Percentiles rank a stretch among this genome's conserved stretches.
Evolutionary conservation across 1,140 invertebrate genomes (phyloP).

Genomic region (Panulirus ornatus): DNA sequence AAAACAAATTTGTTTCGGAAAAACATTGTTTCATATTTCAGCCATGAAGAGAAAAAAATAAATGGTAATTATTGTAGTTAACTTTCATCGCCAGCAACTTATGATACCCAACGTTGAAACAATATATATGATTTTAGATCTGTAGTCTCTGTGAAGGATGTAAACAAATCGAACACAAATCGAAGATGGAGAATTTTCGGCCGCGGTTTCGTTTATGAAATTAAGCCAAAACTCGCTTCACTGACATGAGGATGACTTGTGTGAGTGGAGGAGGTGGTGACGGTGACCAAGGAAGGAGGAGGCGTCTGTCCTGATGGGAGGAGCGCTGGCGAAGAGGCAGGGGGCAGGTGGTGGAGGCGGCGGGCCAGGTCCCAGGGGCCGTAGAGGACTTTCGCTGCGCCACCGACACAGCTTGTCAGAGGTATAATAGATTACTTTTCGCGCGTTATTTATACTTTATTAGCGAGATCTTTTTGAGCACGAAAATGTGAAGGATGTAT

Average conservation of each 20-base stretch:
- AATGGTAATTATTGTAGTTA: too few relatives aligned
- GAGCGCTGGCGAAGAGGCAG: conserved; percentile 52
- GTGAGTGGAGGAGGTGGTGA: conserved; percentile 49
- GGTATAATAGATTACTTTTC: too few relatives aligned
- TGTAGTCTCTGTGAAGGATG: conserved; percentile 23
- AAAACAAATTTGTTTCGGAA: too few relatives aligned
- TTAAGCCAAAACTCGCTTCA: conserved; percentile 2
- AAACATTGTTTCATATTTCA: too few relatives aligned
- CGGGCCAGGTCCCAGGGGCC: conserved; percentile 15
- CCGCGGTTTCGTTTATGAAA: conserved; percentile 17
- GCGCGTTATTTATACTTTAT: too few relatives aligned
- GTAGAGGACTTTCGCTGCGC: conserved; percentile 26
- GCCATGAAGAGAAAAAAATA: too few relatives aligned
- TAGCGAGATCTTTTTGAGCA: too few relatives aligned
- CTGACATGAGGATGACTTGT: conserved; percentile 58
- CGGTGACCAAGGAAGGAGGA: conserved; percentile 34
- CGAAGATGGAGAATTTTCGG: conserved; percentile 51
- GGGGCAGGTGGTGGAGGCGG: conserved; percentile 23
- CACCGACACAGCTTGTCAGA: conserved; percentile 49
- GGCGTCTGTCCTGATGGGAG: conserved; percentile 47
- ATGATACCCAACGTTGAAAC: too few relatives aligned
- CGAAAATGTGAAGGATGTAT: too few relatives aligned
- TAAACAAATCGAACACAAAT: conserved; percentile 60
- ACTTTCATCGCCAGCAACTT: too few relatives aligned
- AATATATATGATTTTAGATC: neutral